Evolutionary conservation across 2,113 vertebrate species (phyloP).

Genomic region (Casuarius casuarius): DNA sequence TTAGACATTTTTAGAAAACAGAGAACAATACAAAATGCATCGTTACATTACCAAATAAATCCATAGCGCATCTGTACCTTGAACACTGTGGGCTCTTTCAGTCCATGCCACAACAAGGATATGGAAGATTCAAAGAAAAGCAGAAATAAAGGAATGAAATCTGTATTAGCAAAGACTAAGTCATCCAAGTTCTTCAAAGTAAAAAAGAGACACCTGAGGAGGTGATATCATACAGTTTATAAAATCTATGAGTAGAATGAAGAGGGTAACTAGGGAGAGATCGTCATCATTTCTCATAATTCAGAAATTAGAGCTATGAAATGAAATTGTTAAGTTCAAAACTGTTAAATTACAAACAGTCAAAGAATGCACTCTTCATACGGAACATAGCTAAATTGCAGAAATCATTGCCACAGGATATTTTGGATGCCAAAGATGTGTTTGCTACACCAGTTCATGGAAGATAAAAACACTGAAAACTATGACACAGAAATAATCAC

Average conservation of each 20-base stretch:
- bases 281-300: background rate
- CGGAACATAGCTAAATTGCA: fast-evolving
- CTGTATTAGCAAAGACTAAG: background rate
- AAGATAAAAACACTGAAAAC: background rate
- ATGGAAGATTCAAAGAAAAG: background rate
- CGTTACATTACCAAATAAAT: background rate
- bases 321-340: background rate
- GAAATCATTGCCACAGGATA: background rate
- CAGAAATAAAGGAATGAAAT: background rate
- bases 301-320: background rate
- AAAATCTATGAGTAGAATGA: background rate
- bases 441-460: background rate
- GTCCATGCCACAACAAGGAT: background rate
- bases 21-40: background rate
- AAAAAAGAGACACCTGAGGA: background rate
- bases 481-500: background rate
- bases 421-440: background rate
- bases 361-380: background rate
- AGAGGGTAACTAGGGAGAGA: background rate
- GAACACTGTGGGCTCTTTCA: background rate
- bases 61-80: background rate
- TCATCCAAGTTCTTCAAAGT: background rate
- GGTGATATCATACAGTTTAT: background rate
- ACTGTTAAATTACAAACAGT: background rate
- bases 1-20: background rate